These are phyloP conservation scores for Cataglyphis rosenhaueri DNA, from an alignment of 2,888 invertebrate species.

Conservation along the genomic window DNA sequence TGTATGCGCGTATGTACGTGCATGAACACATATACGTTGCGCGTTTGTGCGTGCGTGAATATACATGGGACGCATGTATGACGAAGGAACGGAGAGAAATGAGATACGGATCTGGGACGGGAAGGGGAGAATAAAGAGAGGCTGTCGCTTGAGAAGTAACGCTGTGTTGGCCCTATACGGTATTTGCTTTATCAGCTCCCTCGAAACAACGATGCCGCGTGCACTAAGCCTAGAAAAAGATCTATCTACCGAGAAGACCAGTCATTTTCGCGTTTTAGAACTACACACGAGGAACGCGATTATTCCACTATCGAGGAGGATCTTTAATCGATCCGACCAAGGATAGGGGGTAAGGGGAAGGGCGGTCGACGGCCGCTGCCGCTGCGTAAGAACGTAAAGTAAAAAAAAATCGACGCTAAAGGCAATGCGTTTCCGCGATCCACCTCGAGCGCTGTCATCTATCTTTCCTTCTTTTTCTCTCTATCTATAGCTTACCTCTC, in stretches of 20 bases:
- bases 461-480: slow-evolving; percentile 42
- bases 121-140: slow-evolving; percentile 47
- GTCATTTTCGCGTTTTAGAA: slow-evolving; percentile 65
- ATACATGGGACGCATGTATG: slow-evolving; percentile 21
- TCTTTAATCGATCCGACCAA: slow-evolving; percentile 74
- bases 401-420: slow-evolving; percentile 78
- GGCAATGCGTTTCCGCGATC: slow-evolving; percentile 74
- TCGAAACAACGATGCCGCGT: slow-evolving; percentile 63
- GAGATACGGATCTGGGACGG: not conserved
- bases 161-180: slow-evolving; percentile 65
- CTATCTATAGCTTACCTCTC: slow-evolving; percentile 53
- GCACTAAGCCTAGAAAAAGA: slow-evolving; percentile 72
- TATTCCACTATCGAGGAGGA: slow-evolving; percentile 68
- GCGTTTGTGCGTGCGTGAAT: slow-evolving; percentile 35
- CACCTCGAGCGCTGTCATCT: slow-evolving; percentile 61
- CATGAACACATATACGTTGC: not conserved
- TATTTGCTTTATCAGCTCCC: slow-evolving; percentile 62
- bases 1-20: slow-evolving; percentile 60
- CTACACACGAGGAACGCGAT: slow-evolving; percentile 67
- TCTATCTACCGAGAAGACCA: slow-evolving; percentile 74
- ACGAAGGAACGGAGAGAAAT: not conserved
- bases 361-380: slow-evolving; percentile 70
- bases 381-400: slow-evolving; percentile 68
- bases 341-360: not conserved
- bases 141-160: slow-evolving; percentile 56